Evolutionary conservation across 2,797 vertebrate species (phyloP), one percentile per base, ranked within the genome.

Genomic region (Psittacula derbiana): DNA sequence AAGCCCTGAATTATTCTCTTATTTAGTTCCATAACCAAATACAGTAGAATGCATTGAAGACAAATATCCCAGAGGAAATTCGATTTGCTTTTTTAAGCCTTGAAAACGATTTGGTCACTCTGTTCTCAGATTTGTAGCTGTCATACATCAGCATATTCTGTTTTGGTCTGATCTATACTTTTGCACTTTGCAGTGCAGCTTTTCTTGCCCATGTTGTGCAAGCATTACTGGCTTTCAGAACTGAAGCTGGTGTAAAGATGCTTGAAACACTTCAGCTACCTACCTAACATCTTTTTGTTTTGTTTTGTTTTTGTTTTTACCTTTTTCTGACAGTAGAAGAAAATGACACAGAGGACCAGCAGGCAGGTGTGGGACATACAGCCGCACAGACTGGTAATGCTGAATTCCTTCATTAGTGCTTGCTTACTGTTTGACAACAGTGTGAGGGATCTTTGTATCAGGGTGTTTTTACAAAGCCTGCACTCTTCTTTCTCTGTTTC

Each of bases 261-360:
- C 90, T 84, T 94, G 79, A 87, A 87, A 91, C 86, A 67, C 91
- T 90, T 93, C 80, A 85, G 87, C 57, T 71, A 74, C 64, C 71
- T 64, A 69, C 82, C 44, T 90, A 95, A 95, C 86, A 82, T 94
- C 44, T 94, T 96, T 80, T 90, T 50, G 27, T 53, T 98, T 97
- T 98, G 97, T 98, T 97, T 95, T 97, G 92, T 97, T 95, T 96
- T 98, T 97, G 88, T 95, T 97, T 95, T 97, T 97, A 71, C 96
- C 65, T 98, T 97, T 92, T 96, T 93, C 95, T 99, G 98, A 98
- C 98, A 99, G 98, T 98, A 98, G 98, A 98, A 98, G 98, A 98
- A 98, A 98, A 98, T 98, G 98, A 99, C 98, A 98, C 98, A 96
- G 98, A 98, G 95, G 98, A 99, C 96, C 98, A 98, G 97, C 98